Base-by-base conservation (phyloP, 1,140 invertebrate genomes). In the Patella vulgata region DNA sequence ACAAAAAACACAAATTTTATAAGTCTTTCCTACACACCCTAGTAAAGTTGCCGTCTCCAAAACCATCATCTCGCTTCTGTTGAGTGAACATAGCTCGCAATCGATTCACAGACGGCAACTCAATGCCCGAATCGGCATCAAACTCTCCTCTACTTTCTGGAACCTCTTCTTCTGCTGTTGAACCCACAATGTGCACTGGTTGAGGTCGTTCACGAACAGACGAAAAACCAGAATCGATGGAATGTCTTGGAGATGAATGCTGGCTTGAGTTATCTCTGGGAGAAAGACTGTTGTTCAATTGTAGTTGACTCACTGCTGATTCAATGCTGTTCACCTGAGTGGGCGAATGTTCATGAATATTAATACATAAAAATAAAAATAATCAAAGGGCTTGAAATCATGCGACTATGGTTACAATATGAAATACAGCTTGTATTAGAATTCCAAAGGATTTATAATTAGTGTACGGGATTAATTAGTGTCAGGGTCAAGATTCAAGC, bases 21-120 rank as follows among this genome's bases (percentile, higher is more conserved):
- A n/a, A n/a, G n/a, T n/a, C n/a, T n/a, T n/a, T n/a, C n/a, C n/a
- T 43, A 31, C 59, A 31, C 9, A 52, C 59, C 48, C 59, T 28
- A n/a, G 17, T 27, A 27, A 46, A 52, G 8, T 28, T 31, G 5
- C 50, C 48, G 1, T 46, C 67, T 19, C 66, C 59, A 36, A 65
- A 56, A 4, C 66, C 70, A 31, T 56, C 53, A 6, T 69, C 66
- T 6, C 23, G 25, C 47, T 72, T 74, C 2, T 36, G 47, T 5
- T 47, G 40, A 14, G 62, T 68, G 56, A 80, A 80, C 70, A 78
- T 68, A 6, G 73, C 70, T 25, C 70, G 67, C 4, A 80, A 61
- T n/a, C 71, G 62, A 53, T 74, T 77, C 25, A 80, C 78, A n/a
- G 76, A 78, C 3, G 78, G 78, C 36, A 80, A 59, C 43, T 80